Evolutionary conservation across 2,113 vertebrate species (phyloP), one percentile per base, ranked within the genome.

Genomic region (Forbesichthys agassizii): DNA sequence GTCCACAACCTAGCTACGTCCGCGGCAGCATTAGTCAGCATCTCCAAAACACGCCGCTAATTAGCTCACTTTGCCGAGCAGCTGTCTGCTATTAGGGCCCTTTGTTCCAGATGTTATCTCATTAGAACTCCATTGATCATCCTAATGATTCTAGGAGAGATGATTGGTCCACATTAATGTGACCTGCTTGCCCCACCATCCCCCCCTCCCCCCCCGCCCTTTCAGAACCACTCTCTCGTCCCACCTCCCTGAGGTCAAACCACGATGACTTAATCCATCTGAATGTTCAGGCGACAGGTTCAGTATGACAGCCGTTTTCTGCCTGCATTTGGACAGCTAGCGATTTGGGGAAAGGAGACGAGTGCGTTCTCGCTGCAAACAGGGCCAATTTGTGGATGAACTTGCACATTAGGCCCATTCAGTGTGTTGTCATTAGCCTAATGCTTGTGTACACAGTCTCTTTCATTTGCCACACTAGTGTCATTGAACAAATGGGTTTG

Each of bases 71-170:
- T 85, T 85, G 75, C 76, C 76, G 79, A 88, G 83, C 92, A 92
- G 88, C 90, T 93, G 90, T 91, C 89, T 88, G 88, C 88, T 88
- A 90, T 93, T 92, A 92, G 86, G 55, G 68, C 52, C 78, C 85
- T 91, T 91, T 90, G 86, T 93, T 90, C 90, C 92, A 93, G 92
- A 89, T 91, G 87, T 92, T 92, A 86, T 89, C 85, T 91, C 88
- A 90, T 92, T 88, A 90, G 78, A 90, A 88, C 85, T 64, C 83
- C 81, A 89, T 92, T 90, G 87, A 91, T 93, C 89, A 90, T 90
- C 73, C 64, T 92, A 89, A 90, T 86, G 86, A 81, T 67, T 85
- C 73, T 11, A 54, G 74, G 77, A 85, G 80, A 90, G 76, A 89
- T 89, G 87, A 87, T 88, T 88, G 88, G 88, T 85, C 80, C 74